phyloP scores from a whole-genome alignment of 2,113 vertebrate genomes.

The Chaetodon trifascialis region DNA sequence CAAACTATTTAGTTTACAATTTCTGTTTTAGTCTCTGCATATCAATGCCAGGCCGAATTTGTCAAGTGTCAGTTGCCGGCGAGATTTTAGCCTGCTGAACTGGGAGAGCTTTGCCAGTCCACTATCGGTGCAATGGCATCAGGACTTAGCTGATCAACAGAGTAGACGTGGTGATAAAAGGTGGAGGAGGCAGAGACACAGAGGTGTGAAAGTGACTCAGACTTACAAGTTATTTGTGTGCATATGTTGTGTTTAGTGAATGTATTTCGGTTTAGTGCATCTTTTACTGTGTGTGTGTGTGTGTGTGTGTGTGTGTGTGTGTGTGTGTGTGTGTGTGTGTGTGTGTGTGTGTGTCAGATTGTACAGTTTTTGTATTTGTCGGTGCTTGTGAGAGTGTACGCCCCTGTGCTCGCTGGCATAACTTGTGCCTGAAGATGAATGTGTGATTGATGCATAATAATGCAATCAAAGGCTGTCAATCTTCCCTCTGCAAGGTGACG shows the following conservation, averaged over 20 bases:
- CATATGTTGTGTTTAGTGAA: neutral
- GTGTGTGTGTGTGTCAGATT: slow-evolving; percentile 7
- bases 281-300: slow-evolving; percentile 1
- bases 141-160: slow-evolving; percentile 33
- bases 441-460: slow-evolving; percentile 73
- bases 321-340: neutral
- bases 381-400: slow-evolving; percentile 1
- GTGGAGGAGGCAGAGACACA: slow-evolving; percentile 32
- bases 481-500: slow-evolving; percentile 53
- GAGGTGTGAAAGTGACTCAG: slow-evolving; percentile 34
- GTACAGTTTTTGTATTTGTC: slow-evolving; percentile 15
- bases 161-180: slow-evolving; percentile 25
- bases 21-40: slow-evolving; percentile 27
- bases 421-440: slow-evolving; percentile 48
- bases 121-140: slow-evolving; percentile 21
- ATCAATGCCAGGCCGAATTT: slow-evolving; percentile 54
- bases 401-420: slow-evolving; percentile 19
- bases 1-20: slow-evolving; percentile 14
- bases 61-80: slow-evolving; percentile 50
- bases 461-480: slow-evolving; percentile 77
- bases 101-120: slow-evolving; percentile 32
- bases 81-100: slow-evolving; percentile 36
- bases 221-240: slow-evolving; percentile 13
- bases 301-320: slow-evolving; percentile 3
- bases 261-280: neutral